Evolutionary conservation across 2,888 invertebrate genomes (phyloP).

Genomic region (Drosophila anceps): DNA sequence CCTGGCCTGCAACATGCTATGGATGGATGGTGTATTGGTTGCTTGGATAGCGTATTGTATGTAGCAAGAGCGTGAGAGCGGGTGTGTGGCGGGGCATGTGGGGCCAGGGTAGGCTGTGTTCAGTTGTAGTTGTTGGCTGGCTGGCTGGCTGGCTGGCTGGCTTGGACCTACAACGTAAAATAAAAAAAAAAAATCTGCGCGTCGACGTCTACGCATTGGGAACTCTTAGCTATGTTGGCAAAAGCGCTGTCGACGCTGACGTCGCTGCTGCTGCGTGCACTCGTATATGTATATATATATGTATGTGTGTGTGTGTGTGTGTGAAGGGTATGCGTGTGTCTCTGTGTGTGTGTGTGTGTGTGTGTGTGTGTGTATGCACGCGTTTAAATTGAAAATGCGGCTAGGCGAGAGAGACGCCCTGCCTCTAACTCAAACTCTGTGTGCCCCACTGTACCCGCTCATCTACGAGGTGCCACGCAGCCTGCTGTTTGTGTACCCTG

Average conservation of each 20-base stretch:
- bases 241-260: slow-evolving; percentile 37
- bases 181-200: slow-evolving; percentile 65
- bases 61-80: slow-evolving; percentile 1
- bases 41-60: slow-evolving; percentile 23
- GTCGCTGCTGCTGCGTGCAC: slow-evolving; percentile 38
- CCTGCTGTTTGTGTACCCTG: slow-evolving; percentile 39
- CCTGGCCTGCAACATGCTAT: slow-evolving; percentile 38
- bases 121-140: slow-evolving; percentile 13
- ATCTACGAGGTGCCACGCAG: slow-evolving; percentile 17
- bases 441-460: slow-evolving; percentile 3
- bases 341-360: slow-evolving; percentile 20
- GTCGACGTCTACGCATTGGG: slow-evolving; percentile 56
- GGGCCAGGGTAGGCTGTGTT: slow-evolving; percentile 1
- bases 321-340: slow-evolving; percentile 9
- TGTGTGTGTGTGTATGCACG: slow-evolving; percentile 51
- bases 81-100: background rate
- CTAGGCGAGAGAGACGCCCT: slow-evolving; percentile 57
- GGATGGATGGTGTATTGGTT: slow-evolving; percentile 44
- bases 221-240: slow-evolving; percentile 43
- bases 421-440: slow-evolving; percentile 9
- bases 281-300: no score
- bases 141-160: slow-evolving; percentile 23
- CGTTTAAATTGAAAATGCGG: slow-evolving; percentile 75
- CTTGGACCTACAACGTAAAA: slow-evolving; percentile 59
- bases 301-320: slow-evolving; percentile 28